phyloP scores from a whole-genome alignment of 2,888 invertebrate genomes.

The Eupithecia vulgata region DNA sequence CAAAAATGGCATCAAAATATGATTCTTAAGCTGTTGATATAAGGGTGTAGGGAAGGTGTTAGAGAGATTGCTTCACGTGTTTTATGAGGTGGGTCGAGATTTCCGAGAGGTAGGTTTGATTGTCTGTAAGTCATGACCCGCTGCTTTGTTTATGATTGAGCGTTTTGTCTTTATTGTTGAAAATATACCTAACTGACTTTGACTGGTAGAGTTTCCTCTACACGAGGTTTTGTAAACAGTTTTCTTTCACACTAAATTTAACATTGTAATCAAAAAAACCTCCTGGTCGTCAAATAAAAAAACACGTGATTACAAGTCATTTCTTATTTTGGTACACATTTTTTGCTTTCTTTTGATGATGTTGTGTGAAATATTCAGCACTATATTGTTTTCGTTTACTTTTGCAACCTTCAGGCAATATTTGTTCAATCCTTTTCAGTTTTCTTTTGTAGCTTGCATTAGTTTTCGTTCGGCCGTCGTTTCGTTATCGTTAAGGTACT shows the following conservation, averaged over 20 bases:
- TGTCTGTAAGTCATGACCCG: conserved; percentile 48
- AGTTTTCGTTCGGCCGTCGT: background rate
- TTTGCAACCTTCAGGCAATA: background rate
- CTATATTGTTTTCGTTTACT: background rate
- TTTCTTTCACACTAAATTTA: background rate
- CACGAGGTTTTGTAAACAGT: background rate
- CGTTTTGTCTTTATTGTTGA: conserved; percentile 31
- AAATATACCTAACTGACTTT: background rate
- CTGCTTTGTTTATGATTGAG: conserved; percentile 45
- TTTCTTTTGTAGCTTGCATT: background rate
- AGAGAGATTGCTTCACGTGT: conserved; percentile 80
- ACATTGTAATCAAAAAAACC: too few species aligned
- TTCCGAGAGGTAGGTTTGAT: conserved; percentile 54
- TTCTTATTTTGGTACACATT: background rate
- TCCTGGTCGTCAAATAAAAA: too few species aligned
- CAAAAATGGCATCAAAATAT: conserved; percentile 38
- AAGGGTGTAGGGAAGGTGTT: conserved; percentile 43
- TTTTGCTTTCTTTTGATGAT: background rate
- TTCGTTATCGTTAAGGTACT: conserved; percentile 11
- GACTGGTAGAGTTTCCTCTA: background rate
- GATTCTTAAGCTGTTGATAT: conserved; percentile 41
- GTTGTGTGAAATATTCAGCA: background rate
- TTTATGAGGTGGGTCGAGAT: conserved; percentile 81
- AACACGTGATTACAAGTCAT: too few species aligned
- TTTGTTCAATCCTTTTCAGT: background rate